These are phyloP conservation scores for Dendrocopos noguchii DNA, from an alignment of 2,113 vertebrate species.

Conservation along the genomic window DNA sequence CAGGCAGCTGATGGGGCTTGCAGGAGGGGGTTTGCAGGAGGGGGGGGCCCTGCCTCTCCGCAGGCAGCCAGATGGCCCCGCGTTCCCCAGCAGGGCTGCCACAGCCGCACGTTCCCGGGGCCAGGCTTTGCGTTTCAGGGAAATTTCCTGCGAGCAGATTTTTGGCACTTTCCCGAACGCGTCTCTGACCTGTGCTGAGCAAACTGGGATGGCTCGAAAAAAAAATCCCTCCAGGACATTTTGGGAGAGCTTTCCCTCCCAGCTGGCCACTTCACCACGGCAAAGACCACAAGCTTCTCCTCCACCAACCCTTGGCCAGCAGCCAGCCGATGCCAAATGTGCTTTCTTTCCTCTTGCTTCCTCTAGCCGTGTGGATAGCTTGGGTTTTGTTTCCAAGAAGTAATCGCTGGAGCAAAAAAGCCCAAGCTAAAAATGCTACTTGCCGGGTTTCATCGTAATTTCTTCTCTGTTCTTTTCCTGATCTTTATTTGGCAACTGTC, in stretches of 20 bases:
- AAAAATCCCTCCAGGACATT: background rate
- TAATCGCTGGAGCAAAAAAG: constrained; percentile 40
- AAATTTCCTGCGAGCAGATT: background rate
- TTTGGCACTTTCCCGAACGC: background rate
- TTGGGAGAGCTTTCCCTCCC: background rate
- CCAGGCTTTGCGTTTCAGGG: background rate
- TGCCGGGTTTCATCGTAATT: background rate
- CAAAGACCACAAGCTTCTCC: background rate
- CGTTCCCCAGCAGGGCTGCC: background rate
- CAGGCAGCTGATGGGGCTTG: background rate
- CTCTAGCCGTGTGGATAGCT: background rate
- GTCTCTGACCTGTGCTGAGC: background rate
- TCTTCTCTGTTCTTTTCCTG: constrained; percentile 39
- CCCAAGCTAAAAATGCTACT: constrained; percentile 34
- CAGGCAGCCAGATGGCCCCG: constrained; percentile 25
- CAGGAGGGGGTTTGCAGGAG: background rate
- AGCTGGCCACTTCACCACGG: background rate
- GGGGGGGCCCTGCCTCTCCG: background rate
- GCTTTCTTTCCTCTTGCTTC: background rate
- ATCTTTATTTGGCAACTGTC: constrained; percentile 39
- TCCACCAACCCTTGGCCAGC: background rate
- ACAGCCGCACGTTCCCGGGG: accelerated
- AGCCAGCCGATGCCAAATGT: background rate
- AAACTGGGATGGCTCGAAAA: background rate
- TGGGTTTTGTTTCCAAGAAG: constrained; percentile 29